A percentile compares a stretch with the other conserved stretches of the same genome.
These are phyloP conservation scores for Pongo pygmaeus DNA, from an alignment of 2,113 vertebrate species.

Conservation along the genomic window DNA sequence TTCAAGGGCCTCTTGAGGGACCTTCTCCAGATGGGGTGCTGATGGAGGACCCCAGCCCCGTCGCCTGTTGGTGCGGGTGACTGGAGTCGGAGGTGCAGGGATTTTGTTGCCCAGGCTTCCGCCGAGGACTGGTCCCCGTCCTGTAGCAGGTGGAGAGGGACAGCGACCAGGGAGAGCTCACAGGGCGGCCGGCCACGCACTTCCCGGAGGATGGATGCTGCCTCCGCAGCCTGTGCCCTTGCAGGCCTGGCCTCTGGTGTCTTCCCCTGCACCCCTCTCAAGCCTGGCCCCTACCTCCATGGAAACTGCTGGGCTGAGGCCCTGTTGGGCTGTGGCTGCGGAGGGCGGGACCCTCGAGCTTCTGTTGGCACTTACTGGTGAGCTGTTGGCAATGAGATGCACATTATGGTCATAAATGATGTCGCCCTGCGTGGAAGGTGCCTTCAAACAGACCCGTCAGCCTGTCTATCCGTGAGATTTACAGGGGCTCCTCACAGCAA, in stretches of 20 bases:
- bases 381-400: neutral
- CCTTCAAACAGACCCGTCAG: accelerated
- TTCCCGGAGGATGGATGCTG: neutral
- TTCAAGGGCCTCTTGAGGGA: neutral
- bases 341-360: neutral
- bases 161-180: no score
- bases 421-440: accelerated
- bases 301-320: neutral
- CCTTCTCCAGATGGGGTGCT: accelerated
- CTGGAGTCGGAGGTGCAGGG: no score
- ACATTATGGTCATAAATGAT: accelerated
- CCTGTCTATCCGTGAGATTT: neutral
- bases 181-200: accelerated
- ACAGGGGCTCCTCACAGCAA: neutral
- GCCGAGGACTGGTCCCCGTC: no score
- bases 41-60: neutral
- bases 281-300: neutral
- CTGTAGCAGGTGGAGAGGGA: no score
- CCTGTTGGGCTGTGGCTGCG: neutral
- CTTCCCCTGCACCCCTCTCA: neutral
- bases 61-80: accelerated
- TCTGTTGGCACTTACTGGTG: neutral
- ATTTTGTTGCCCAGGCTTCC: no score
- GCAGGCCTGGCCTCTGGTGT: neutral
- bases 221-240: neutral